Percentiles rank a stretch among this genome's conserved stretches.
phyloP scores from a whole-genome alignment of 92 coral and sea anemone species.

The Heteractis magnifica region DNA sequence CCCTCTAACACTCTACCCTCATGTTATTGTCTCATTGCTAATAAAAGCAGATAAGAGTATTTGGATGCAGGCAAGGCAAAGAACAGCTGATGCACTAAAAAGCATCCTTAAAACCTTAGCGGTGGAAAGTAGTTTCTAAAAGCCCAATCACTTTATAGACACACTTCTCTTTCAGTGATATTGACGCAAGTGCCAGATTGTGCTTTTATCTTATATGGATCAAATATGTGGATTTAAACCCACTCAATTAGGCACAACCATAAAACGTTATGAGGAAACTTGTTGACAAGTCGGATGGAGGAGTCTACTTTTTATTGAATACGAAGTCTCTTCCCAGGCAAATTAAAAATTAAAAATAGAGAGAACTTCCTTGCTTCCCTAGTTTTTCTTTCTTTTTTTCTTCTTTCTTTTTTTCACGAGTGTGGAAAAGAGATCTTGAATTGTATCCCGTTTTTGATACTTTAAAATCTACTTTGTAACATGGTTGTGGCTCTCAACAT shows the following conservation, averaged over 20 bases:
- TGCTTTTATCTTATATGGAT: background rate
- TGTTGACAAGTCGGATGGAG: background rate
- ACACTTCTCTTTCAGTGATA: background rate
- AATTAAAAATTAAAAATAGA: background rate
- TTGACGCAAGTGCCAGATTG: background rate
- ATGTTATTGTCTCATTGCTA: background rate
- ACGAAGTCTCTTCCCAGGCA: background rate
- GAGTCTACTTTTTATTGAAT: background rate
- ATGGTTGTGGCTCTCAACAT: too few relatives aligned
- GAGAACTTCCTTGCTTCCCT: background rate
- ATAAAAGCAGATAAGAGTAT: background rate
- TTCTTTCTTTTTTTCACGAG: background rate
- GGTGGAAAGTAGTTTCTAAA: background rate
- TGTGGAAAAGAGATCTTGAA: background rate
- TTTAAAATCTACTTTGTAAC: background rate
- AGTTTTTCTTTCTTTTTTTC: background rate
- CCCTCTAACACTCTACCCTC: background rate
- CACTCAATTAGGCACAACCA: background rate
- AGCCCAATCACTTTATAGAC: background rate
- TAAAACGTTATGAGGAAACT: background rate
- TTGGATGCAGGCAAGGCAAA: background rate
- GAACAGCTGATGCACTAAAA: background rate
- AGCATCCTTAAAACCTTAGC: background rate
- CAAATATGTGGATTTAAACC: background rate
- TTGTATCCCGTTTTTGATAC: background rate